These are phyloP conservation scores for Lepidocyrtoides sp. DNA, from an alignment of 2,888 invertebrate species.

Conservation along the genomic window DNA sequence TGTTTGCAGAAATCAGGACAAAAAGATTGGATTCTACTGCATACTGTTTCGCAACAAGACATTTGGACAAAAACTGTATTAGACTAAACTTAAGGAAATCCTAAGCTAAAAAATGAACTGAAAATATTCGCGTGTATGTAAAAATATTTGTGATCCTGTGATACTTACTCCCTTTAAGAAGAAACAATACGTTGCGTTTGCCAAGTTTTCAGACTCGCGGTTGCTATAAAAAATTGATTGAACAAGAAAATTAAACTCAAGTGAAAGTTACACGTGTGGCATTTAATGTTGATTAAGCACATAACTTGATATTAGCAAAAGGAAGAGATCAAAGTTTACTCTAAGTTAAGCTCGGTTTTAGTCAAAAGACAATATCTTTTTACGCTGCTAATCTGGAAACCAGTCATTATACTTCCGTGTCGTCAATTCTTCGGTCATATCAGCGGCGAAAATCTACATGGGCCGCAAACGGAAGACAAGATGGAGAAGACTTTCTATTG, in stretches of 20 bases:
- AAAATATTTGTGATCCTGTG: slow-evolving; percentile 28
- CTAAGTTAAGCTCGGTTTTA: background rate
- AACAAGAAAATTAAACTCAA: too few species aligned
- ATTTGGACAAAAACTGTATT: background rate
- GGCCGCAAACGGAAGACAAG: slow-evolving; percentile 85
- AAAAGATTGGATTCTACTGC: slow-evolving; percentile 17
- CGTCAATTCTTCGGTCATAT: slow-evolving; percentile 55
- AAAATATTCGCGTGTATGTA: background rate
- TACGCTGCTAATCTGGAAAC: slow-evolving; percentile 63
- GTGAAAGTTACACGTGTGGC: too few species aligned
- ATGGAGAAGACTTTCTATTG: slow-evolving; percentile 85
- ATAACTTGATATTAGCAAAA: too few species aligned
- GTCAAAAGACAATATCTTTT: slow-evolving; percentile 18
- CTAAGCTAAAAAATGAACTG: background rate
- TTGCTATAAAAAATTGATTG: too few species aligned
- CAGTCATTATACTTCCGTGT: slow-evolving; percentile 55
- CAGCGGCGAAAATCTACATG: slow-evolving; percentile 84
- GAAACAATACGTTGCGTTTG: background rate
- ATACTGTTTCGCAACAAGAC: background rate
- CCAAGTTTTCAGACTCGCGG: too few species aligned
- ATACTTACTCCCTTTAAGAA: background rate
- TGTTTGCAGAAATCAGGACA: background rate
- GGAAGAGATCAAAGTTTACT: too few species aligned
- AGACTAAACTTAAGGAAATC: background rate
- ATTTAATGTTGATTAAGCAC: too few species aligned